These are phyloP conservation scores for Salvator merianae DNA, from an alignment of 2,113 vertebrate species.

Conservation along the genomic window DNA sequence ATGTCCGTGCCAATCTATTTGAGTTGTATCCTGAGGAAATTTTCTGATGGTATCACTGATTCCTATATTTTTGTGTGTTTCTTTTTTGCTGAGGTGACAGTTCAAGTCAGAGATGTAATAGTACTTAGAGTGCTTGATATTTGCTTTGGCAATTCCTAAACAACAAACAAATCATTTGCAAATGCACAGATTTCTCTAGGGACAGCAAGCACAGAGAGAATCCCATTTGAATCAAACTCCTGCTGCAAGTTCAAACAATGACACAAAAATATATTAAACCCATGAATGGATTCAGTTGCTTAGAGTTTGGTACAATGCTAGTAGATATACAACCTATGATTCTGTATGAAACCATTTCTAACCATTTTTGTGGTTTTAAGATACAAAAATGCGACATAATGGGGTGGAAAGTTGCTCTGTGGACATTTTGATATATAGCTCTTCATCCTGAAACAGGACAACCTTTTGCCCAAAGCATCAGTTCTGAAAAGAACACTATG, in stretches of 20 bases:
- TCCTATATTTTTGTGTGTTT: not conserved
- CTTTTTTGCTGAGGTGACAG: not conserved
- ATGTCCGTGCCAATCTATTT: conserved; percentile 38
- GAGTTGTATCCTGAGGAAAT: conserved; percentile 2
- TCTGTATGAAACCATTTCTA: not conserved
- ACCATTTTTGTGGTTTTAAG: not conserved
- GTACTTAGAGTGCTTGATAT: not conserved
- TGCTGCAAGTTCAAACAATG: not conserved
- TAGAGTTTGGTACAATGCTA: not conserved
- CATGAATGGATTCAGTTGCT: not conserved
- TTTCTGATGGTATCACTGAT: not conserved
- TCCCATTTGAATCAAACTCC: conserved; percentile 6
- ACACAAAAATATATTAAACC: not conserved
- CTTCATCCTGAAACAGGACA: not conserved
- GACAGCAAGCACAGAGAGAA: conserved; percentile 7
- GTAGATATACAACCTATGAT: not conserved
- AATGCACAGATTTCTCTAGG: not conserved
- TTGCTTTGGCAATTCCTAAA: not conserved
- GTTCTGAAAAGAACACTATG: too few species aligned
- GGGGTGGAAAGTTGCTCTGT: not conserved
- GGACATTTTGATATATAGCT: not conserved
- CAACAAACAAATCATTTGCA: conserved; percentile 15
- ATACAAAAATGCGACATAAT: not conserved
- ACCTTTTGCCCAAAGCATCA: not conserved
- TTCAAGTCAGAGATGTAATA: conserved; percentile 9